Evolutionary conservation across 2,113 vertebrate species (phyloP).

Genomic region (Heterotis niloticus): DNA sequence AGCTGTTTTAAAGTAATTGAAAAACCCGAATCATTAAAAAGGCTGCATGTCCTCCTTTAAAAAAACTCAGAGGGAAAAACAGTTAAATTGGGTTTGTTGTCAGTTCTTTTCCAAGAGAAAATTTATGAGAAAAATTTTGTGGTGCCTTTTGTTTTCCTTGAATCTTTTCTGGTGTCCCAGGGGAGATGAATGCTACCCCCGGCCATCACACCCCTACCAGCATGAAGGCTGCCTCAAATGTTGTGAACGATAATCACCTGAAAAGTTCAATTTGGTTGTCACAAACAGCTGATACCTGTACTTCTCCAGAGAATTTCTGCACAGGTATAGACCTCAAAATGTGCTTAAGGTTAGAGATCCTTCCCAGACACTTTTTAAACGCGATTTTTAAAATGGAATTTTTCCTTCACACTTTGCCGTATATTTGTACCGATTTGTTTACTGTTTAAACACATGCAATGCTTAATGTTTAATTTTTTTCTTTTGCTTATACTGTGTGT

Average conservation of each 20-base stretch:
- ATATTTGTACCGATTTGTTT: constrained; percentile 19
- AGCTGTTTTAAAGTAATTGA: constrained; percentile 1
- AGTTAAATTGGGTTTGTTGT: constrained; percentile 10
- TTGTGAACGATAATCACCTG: constrained; percentile 14
- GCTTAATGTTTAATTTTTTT: no score
- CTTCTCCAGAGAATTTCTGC: constrained; percentile 22
- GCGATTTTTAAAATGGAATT: constrained; percentile 7
- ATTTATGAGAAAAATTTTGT: background rate
- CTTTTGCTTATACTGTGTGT: background rate
- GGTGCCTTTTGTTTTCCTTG: background rate
- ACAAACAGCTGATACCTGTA: constrained; percentile 9
- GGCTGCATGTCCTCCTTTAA: background rate
- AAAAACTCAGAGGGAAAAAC: background rate
- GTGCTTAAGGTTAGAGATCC: constrained; percentile 15
- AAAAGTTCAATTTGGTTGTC: constrained; percentile 28
- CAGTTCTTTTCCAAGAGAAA: constrained; percentile 7
- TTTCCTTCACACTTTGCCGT: background rate
- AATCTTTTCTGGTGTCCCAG: background rate
- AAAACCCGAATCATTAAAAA: constrained; percentile 6
- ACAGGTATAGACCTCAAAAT: constrained; percentile 30
- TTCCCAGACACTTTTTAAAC: constrained; percentile 19
- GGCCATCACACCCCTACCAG: background rate
- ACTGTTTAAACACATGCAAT: no score
- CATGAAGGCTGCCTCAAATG: background rate
- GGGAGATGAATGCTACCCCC: background rate